Evolutionary conservation across 1,140 invertebrate species (phyloP), one percentile per base, ranked within the genome.

Genomic region (Solenopsis fugax): DNA sequence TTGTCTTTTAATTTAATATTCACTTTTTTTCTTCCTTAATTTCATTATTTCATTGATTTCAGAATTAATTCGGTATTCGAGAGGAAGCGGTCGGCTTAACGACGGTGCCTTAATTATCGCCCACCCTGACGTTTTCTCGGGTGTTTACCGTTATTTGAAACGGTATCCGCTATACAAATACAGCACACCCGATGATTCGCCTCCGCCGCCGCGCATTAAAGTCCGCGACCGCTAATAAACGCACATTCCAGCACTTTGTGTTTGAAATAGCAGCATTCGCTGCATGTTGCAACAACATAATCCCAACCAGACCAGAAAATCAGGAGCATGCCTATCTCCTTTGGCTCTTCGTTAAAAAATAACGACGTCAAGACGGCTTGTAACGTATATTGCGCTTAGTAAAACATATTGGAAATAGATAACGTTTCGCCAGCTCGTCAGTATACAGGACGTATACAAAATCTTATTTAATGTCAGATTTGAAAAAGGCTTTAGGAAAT

Each of bases 251-350:
- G 78, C 78, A 56, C 78, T 81, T 81, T 81, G 71, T 90, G 72
- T 90, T 45, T 72, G 62, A 90, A 89, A 77, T 80, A 67, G 50
- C 87, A 88, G 73, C 54, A 60, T 65, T 77, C 56, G 88, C 71
- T 24, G 67, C 50, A 50, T 18, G 18, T 72, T 54, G 21, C 64
- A 58, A 71, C 52, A 56, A 37, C 65, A n/a, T 54, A 45, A 62
- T 77, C 73, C 41, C 56, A 89, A 89, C n/a, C 87, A 85, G 84
- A 89, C 87, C 88, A 86, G 73, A 89, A 89, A 90, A 87, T 81
- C 64, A 77, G 24, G 58, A 86, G 45, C 75, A 76, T 67, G 29
- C 56, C 54, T 45, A 24, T 29, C 37, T 71, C 78, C 37, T 77
- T 67, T 64, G 50, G 73, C 41, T 50, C 52, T 85, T 84, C 45